A percentile compares a stretch with the other conserved stretches of the same genome.
These are phyloP conservation scores for Phylloscopus collybita DNA, from an alignment of 2,797 vertebrate species.

Conservation along the genomic window DNA sequence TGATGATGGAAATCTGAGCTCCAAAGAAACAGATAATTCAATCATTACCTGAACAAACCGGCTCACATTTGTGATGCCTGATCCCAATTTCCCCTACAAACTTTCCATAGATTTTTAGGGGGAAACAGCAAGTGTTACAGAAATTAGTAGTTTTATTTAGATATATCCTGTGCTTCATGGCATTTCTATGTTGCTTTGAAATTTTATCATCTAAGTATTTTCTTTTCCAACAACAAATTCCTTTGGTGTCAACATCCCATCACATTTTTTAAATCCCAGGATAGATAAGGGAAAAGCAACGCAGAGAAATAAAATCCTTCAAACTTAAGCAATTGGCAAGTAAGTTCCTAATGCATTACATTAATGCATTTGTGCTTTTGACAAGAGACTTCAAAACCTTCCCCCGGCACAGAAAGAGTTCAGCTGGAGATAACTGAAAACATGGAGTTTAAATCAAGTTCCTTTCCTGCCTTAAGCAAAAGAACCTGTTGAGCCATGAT, in stretches of 20 bases:
- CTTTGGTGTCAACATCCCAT: not conserved
- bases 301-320: not conserved
- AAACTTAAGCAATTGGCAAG: not conserved
- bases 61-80: not conserved
- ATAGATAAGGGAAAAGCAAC: not conserved
- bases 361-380: conserved; percentile 38
- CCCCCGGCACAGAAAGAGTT: not conserved
- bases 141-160: not conserved
- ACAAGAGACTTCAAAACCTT: not conserved
- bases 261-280: not conserved
- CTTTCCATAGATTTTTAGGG: not conserved
- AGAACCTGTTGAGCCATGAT: conserved; percentile 12
- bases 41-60: not conserved
- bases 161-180: not conserved
- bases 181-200: not conserved
- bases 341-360: not conserved
- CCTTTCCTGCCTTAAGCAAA: not conserved
- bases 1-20: not conserved
- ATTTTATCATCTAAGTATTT: not conserved
- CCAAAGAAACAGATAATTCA: not conserved
- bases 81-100: not conserved
- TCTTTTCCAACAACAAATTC: not conserved
- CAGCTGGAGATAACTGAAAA: conserved; percentile 32
- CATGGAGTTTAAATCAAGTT: not conserved
- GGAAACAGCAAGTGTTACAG: not conserved